phyloP scores from a whole-genome alignment of 2,797 vertebrate species.

The Crocidura indochinensis region DNA sequence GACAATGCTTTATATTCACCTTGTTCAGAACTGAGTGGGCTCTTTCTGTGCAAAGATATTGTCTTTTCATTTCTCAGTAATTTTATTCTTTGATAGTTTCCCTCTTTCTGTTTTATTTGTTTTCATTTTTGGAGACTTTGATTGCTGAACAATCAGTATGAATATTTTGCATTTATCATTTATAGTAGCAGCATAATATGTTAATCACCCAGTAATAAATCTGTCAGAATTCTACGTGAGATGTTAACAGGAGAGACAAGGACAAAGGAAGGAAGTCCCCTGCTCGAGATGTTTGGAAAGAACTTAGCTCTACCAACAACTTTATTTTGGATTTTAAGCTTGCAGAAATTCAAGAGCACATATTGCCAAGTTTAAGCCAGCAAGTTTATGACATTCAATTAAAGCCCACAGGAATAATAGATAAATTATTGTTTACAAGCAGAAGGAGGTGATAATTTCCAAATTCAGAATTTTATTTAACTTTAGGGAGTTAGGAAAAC shows the following conservation, averaged over 20 bases:
- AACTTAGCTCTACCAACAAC: not conserved
- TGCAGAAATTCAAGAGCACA: not conserved
- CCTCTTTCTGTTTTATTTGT: not conserved
- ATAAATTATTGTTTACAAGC: not conserved
- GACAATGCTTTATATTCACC: constrained; percentile 42
- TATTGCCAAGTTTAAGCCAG: not conserved
- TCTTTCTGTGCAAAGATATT: constrained; percentile 58
- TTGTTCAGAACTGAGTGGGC: not conserved
- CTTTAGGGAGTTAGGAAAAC: not conserved
- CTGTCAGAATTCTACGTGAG: too few species aligned
- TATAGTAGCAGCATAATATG: too few species aligned
- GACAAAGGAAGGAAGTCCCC: not conserved
- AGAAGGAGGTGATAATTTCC: not conserved
- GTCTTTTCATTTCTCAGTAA: constrained; percentile 52
- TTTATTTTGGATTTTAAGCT: not conserved
- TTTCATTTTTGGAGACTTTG: not conserved
- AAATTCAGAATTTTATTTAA: not conserved
- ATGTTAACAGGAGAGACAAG: not conserved
- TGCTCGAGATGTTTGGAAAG: not conserved
- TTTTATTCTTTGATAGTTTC: constrained; percentile 46
- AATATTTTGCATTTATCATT: too few species aligned
- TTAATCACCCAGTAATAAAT: too few species aligned
- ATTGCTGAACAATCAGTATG: too few species aligned
- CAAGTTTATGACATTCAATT: not conserved
- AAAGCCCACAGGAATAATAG: not conserved